Evolutionary conservation across 2,888 invertebrate species (phyloP), one percentile per base, ranked within the genome.

Genomic region (Sylvicola cinctus): DNA sequence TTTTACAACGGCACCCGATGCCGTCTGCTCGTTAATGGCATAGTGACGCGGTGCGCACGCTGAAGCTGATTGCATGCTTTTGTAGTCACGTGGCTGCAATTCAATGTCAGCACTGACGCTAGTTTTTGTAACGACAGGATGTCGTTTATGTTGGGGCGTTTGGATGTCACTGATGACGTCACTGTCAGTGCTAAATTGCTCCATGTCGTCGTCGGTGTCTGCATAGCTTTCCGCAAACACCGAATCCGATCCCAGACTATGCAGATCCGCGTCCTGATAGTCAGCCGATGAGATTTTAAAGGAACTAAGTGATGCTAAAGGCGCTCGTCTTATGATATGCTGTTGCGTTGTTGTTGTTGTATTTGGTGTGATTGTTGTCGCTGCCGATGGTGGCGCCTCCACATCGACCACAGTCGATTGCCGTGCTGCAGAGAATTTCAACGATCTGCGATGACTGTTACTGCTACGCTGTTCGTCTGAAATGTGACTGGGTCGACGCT

Each of bases 131-230:
- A 5, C 12, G 32, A n/a, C 8, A 20, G 16, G 17, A 16, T 25
- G 30, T 26, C 8, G 3, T 27, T 3, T 7, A 14, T 15, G 2
- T 15, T 14, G 14, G 37, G 47, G 40, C 17, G 40, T 54, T 39
- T 56, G 31, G 5, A 14, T 11, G 16, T 29, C 39, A 39, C 49
- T 51, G 14, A 46, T 62, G 38, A 71, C 70, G 43, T 79, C 80
- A 47, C 79, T 83, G 49, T 83, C 83, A 27, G 81, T 81, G 38
- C 80, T 80, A 50, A 83, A 75, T 46, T 78, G 78, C 47, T 79
- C 80, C 45, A 81, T 74, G 48, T 83, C 83, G 48, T 81, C 80
- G 50, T 84, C 83, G 12, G 84, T 84, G 45, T 81, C 80, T 42
- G 61, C 62, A 25, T 58, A 61, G 39, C 72, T 74, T 49, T 77